These are phyloP conservation scores for Galbula dea DNA, from an alignment of 2,113 vertebrate genomes.

Conservation along the genomic window DNA sequence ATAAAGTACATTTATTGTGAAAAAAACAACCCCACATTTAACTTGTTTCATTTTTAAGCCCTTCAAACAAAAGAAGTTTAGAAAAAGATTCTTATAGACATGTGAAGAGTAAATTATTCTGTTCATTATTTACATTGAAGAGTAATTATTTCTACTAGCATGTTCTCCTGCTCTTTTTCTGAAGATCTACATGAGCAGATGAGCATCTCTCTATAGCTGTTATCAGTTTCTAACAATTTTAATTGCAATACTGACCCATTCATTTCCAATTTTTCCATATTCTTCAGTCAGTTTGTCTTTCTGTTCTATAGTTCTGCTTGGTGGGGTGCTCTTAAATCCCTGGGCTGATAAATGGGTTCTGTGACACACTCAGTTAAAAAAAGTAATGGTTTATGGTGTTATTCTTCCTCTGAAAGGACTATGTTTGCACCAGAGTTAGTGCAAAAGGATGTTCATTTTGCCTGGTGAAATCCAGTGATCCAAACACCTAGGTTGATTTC, in stretches of 20 bases:
- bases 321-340: background rate
- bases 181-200: background rate
- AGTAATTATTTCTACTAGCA: background rate
- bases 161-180: background rate
- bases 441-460: background rate
- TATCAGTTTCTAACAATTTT: background rate
- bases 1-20: background rate
- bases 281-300: background rate
- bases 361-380: background rate
- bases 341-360: background rate
- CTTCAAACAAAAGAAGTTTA: background rate
- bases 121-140: background rate
- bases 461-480: background rate
- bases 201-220: background rate
- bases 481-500: accelerated
- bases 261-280: background rate
- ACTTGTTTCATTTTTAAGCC: background rate
- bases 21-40: accelerated
- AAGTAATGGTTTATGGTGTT: background rate
- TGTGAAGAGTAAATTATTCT: background rate
- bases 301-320: background rate
- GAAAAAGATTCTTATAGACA: background rate
- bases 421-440: background rate
- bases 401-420: background rate
- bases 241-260: background rate